Evolutionary conservation across 2,797 vertebrate genomes (phyloP).

Genomic region (Prionace glauca): DNA sequence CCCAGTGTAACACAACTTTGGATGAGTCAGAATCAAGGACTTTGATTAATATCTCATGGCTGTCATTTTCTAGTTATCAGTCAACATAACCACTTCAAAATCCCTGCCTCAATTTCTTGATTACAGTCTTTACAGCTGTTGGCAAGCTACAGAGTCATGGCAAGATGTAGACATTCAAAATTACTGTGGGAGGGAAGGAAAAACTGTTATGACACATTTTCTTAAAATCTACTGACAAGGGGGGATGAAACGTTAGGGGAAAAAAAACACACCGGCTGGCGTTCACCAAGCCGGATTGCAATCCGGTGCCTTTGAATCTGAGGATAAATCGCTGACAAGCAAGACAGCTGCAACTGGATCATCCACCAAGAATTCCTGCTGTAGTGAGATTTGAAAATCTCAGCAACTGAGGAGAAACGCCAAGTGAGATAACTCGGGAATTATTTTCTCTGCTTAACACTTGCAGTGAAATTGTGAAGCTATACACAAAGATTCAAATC

Average conservation of each 20-base stretch:
- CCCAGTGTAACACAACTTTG: not conserved
- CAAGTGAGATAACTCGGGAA: not conserved
- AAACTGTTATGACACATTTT: not conserved
- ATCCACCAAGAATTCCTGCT: not conserved
- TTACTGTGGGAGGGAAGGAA: slow-evolving; percentile 19
- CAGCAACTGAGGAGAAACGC: not conserved
- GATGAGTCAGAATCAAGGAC: not conserved
- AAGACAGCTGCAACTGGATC: not conserved
- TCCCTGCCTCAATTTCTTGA: not conserved
- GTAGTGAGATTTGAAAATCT: not conserved
- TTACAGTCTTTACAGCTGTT: slow-evolving; percentile 19
- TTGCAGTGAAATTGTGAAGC: not conserved
- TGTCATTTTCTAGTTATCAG: not conserved
- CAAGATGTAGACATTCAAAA: slow-evolving; percentile 5
- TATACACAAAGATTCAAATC: not conserved
- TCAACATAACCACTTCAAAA: slow-evolving; percentile 15
- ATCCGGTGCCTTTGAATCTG: not conserved
- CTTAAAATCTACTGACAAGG: not conserved
- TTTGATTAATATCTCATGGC: not conserved
- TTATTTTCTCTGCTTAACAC: not conserved
- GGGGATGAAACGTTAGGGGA: not conserved
- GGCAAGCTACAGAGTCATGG: not conserved
- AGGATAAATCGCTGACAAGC: not conserved
- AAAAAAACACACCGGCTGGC: not conserved
- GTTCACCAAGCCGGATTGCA: not conserved